A percentile compares a stretch with the other conserved stretches of the same genome.
Evolutionary conservation across 2,888 invertebrate genomes (phyloP).

Genomic region (Dryadula phaetusa): DNA sequence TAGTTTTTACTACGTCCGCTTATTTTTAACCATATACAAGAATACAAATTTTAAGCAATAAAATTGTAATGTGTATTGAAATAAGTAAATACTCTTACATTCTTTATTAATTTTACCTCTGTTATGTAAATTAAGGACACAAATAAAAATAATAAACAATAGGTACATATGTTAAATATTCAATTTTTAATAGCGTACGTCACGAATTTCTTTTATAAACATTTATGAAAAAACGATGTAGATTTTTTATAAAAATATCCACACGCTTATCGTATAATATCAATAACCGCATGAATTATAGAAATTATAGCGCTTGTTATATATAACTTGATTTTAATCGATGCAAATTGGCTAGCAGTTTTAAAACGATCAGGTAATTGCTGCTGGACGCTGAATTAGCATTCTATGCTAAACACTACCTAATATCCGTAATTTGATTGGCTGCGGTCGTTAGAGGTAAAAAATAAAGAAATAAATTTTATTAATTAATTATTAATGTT

Average conservation of each 20-base stretch:
- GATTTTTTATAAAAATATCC: not conserved
- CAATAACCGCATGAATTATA: constrained; percentile 28
- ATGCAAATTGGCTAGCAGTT: constrained; percentile 47
- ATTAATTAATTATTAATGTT: constrained; percentile 16
- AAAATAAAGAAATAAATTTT: constrained; percentile 7
- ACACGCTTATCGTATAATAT: constrained; percentile 15
- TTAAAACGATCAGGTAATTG: constrained; percentile 42
- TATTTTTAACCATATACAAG: too few species aligned
- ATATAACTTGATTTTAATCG: constrained; percentile 49
- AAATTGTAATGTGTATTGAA: too few species aligned
- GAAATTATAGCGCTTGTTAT: constrained; percentile 38
- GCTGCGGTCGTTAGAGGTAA: constrained; percentile 27
- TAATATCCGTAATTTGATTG: constrained; percentile 40
- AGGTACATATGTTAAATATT: too few species aligned
- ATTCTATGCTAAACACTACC: constrained; percentile 33
- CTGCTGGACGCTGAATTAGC: constrained; percentile 38
- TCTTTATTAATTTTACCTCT: too few species aligned
- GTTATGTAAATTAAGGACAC: too few species aligned
- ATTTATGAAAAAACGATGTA: not conserved
- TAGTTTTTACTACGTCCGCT: too few species aligned
- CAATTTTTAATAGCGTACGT: constrained; percentile 10
- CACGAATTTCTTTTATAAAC: constrained; percentile 6
- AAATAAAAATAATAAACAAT: too few species aligned
- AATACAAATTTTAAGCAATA: too few species aligned
- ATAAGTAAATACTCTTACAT: too few species aligned